Percentiles rank a stretch among this genome's conserved stretches.
Conservation (phyloP, 2,797 vertebrate genomes). For the Myripristis murdjan region DNA sequence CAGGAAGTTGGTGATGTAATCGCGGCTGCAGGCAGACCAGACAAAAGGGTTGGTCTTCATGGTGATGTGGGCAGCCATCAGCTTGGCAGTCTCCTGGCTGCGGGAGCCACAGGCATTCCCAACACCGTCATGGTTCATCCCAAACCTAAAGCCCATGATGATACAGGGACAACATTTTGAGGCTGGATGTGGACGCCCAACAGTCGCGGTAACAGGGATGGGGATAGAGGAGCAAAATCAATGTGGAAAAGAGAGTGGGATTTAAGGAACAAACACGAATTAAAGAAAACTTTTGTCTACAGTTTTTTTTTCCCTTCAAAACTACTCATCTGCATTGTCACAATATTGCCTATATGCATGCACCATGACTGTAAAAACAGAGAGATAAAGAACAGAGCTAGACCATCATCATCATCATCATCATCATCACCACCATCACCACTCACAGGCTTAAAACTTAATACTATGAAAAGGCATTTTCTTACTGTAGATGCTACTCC, state of each 20-base stretch:
- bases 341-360: too few species aligned
- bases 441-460: too few species aligned
- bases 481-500: too few species aligned
- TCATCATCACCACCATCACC: too few species aligned
- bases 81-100: conserved; percentile 96
- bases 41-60: conserved; percentile 99
- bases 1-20: conserved; percentile 99
- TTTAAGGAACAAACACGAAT: conserved; percentile 30
- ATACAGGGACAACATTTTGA: conserved; percentile 64
- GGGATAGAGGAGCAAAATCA: conserved; percentile 37
- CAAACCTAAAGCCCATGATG: conserved; percentile 87
- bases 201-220: conserved; percentile 20
- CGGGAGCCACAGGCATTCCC: conserved; percentile 95
- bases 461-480: too few species aligned
- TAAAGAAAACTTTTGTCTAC: too few species aligned
- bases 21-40: conserved; percentile 97
- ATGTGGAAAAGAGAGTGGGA: conserved; percentile 29
- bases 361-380: too few species aligned
- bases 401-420: too few species aligned
- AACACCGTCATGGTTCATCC: conserved; percentile 98
- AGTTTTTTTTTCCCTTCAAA: too few species aligned
- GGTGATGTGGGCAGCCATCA: conserved; percentile 99
- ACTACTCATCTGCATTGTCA: too few species aligned
- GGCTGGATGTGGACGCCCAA: conserved; percentile 28
- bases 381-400: too few species aligned